Percentiles rank a stretch among this genome's conserved stretches.
Conservation (phyloP, 2,113 vertebrate species). For the Chinchilla lanigera region DNA sequence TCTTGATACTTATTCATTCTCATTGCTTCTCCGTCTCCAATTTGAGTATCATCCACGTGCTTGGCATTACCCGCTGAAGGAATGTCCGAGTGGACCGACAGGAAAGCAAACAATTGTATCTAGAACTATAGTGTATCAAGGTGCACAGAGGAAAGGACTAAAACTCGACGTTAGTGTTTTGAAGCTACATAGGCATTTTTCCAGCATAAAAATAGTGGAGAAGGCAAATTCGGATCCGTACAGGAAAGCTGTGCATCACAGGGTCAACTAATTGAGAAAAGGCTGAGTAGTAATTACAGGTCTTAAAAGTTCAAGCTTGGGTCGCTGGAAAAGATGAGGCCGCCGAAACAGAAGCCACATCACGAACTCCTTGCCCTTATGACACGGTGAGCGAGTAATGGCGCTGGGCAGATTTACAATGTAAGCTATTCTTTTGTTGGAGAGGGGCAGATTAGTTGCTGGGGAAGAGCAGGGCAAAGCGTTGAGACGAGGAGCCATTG, state of each 20-base stretch:
- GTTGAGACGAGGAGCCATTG: not conserved
- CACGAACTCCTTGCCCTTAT: not conserved
- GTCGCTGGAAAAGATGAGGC: slow-evolving; percentile 39
- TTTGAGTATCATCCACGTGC: not conserved
- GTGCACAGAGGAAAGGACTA: not conserved
- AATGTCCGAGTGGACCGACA: not conserved
- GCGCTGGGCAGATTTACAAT: not conserved
- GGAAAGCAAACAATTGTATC: not conserved
- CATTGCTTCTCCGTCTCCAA: accelerated
- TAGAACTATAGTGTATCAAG: not conserved
- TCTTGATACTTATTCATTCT: not conserved
- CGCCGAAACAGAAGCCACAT: not conserved
- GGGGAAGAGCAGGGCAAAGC: not conserved
- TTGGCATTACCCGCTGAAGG: not conserved
- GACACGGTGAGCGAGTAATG: not conserved
- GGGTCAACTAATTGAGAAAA: not conserved
- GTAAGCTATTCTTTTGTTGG: not conserved
- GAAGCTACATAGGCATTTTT: slow-evolving; percentile 30
- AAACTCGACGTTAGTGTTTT: not conserved
- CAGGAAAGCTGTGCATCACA: not conserved
- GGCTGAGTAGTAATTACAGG: not conserved
- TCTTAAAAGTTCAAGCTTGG: not conserved
- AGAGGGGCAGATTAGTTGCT: not conserved
- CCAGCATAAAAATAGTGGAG: not conserved
- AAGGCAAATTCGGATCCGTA: not conserved